Conservation (phyloP, 1,140 invertebrate genomes). For the Cepaea nemoralis region DNA sequence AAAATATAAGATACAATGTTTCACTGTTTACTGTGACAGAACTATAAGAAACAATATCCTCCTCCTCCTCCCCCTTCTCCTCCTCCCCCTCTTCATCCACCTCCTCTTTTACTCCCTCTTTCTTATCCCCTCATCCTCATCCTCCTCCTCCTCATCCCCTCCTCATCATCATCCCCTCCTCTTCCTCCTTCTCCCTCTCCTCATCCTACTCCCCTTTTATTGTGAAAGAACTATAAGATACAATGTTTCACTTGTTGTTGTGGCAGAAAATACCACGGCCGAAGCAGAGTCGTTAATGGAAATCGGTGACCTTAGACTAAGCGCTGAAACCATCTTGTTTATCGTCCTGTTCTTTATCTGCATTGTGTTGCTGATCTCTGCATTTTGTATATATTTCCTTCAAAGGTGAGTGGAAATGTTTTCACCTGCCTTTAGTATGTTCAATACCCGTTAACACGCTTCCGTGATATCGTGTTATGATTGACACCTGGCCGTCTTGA, state of each 20-base stretch:
- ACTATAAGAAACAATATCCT: too few species aligned
- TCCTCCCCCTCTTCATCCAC: too few species aligned
- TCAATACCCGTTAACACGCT: neutral
- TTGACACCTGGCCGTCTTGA: neutral
- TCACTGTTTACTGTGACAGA: too few species aligned
- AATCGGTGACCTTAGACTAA: neutral
- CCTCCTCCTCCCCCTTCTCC: too few species aligned
- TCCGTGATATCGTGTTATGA: neutral
- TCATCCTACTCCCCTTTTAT: neutral
- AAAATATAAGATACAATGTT: too few species aligned
- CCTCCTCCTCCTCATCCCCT: too few species aligned
- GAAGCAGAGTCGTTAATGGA: neutral
- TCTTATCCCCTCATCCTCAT: too few species aligned
- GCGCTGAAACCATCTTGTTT: neutral
- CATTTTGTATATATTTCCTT: conserved; percentile 23
- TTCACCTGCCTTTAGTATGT: neutral
- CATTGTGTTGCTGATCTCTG: conserved; percentile 2
- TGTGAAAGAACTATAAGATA: too few species aligned
- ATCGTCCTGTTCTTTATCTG: neutral
- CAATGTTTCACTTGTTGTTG: neutral
- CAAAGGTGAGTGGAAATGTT: neutral
- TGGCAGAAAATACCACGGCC: neutral
- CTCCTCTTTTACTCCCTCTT: too few species aligned
- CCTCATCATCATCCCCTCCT: too few species aligned
- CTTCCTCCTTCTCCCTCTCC: neutral